Conservation (phyloP, 2,888 invertebrate genomes). For the Cactoblastis cactorum region DNA sequence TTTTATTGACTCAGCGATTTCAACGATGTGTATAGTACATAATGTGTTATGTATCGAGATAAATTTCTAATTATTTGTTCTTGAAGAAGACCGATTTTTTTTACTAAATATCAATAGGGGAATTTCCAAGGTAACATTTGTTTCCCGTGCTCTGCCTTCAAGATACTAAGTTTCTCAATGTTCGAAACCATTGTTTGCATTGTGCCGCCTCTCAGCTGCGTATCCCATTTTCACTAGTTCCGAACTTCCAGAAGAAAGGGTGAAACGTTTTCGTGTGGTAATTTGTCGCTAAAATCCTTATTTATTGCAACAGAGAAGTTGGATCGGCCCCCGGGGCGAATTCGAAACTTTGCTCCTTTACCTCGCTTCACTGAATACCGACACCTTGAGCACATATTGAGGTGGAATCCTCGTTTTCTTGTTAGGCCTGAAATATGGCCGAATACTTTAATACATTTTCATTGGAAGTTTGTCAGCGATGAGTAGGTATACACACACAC, state of each 20-base stretch:
- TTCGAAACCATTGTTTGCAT: constrained; percentile 38
- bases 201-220: constrained; percentile 29
- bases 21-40: no score
- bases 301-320: constrained; percentile 75
- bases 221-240: constrained; percentile 59
- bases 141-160: neutral
- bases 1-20: no score
- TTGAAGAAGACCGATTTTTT: no score
- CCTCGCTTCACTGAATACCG: constrained; percentile 70
- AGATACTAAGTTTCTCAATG: constrained; percentile 12
- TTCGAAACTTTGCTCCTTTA: constrained; percentile 73
- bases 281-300: constrained; percentile 79
- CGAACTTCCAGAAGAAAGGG: constrained; percentile 62
- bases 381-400: constrained; percentile 75
- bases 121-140: neutral
- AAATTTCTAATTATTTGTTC: no score
- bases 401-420: constrained; percentile 70
- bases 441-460: constrained; percentile 60
- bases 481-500: constrained; percentile 13
- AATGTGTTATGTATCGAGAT: no score
- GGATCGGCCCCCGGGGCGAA: constrained; percentile 72
- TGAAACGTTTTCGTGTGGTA: constrained; percentile 71
- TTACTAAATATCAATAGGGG: no score
- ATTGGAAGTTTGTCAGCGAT: constrained; percentile 32
- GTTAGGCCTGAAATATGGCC: constrained; percentile 65